Conservation (phyloP, 1,140 invertebrate genomes). For the Whitmania pigra region DNA sequence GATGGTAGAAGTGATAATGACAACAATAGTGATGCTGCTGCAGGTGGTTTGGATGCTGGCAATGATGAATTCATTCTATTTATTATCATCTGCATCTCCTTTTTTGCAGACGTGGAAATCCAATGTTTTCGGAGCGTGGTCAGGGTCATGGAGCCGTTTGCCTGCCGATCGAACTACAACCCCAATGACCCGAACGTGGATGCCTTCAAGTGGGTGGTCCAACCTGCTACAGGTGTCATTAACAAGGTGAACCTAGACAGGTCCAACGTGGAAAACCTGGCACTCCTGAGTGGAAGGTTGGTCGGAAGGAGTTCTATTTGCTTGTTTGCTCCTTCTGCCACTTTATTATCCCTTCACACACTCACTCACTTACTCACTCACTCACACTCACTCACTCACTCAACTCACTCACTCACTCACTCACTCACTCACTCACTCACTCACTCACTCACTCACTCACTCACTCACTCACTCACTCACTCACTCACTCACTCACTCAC, state of each 20-base stretch:
- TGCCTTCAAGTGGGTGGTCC: too few species aligned
- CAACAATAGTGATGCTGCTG: background rate
- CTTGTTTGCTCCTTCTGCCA: background rate
- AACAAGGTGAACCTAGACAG: background rate
- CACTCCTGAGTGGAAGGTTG: background rate
- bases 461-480: conserved; percentile 24
- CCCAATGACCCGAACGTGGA: too few species aligned
- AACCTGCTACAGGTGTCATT: too few species aligned
- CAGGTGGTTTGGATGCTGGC: background rate
- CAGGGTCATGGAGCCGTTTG: too few species aligned
- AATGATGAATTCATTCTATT: too few species aligned
- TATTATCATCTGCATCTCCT: too few species aligned
- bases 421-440: conserved; percentile 21
- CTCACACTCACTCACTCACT: conserved; percentile 24
- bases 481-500: conserved; percentile 21
- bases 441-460: conserved; percentile 24
- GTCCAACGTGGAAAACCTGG: background rate
- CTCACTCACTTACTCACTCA: conserved; percentile 23
- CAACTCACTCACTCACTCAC: conserved; percentile 23
- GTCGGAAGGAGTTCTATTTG: background rate
- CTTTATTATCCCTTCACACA: too few species aligned
- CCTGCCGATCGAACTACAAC: too few species aligned
- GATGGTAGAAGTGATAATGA: background rate
- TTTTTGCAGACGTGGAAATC: too few species aligned
- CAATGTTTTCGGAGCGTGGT: too few species aligned